Conservation (phyloP, 2,888 invertebrate species). For the Aspidiotus destructor region DNA sequence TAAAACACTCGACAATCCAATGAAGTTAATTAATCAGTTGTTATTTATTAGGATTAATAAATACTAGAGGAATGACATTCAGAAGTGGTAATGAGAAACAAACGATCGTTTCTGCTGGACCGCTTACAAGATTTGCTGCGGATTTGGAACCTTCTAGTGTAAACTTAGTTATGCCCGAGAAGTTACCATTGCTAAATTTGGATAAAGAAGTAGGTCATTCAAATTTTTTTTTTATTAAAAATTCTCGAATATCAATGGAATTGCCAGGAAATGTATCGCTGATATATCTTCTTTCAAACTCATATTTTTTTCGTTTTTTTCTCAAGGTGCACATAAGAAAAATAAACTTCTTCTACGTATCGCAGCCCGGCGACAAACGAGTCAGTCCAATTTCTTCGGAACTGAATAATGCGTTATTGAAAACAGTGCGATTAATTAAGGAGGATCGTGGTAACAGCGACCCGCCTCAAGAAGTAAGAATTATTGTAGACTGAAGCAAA, state of each 20-base stretch:
- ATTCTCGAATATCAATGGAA: too few relatives aligned
- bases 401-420: conserved; percentile 53
- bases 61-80: conserved; percentile 52
- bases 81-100: conserved; percentile 57
- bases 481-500: too few relatives aligned
- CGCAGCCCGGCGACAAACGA: conserved; percentile 60
- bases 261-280: too few relatives aligned
- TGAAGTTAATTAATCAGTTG: conserved; percentile 18
- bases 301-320: conserved; percentile 3
- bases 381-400: conserved; percentile 62
- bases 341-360: conserved; percentile 66
- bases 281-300: not conserved
- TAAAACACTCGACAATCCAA: not conserved
- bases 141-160: conserved; percentile 72
- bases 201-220: conserved; percentile 43
- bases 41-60: conserved; percentile 51
- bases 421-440: conserved; percentile 44
- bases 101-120: conserved; percentile 75
- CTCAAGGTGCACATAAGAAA: conserved; percentile 52
- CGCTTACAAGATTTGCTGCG: conserved; percentile 63
- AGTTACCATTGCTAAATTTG: conserved; percentile 49
- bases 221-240: not conserved
- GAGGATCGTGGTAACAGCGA: conserved; percentile 36
- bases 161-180: conserved; percentile 48
- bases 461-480: conserved; percentile 24